phyloP scores from a whole-genome alignment of 2,888 invertebrate species.

The Cerceris ruficornis region DNA sequence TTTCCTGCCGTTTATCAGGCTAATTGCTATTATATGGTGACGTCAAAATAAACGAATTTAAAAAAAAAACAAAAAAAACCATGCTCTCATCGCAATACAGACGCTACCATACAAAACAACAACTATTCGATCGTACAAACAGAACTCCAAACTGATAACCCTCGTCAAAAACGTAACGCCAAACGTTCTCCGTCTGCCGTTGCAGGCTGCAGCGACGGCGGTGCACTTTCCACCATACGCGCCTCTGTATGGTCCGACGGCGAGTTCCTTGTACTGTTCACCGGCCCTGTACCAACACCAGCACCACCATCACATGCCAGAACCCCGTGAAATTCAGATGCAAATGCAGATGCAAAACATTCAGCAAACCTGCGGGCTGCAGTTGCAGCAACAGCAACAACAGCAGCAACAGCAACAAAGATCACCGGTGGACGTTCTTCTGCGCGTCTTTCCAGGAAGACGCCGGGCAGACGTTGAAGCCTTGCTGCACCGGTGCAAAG shows the following conservation, averaged over 20 bases:
- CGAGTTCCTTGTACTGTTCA: slow-evolving; percentile 77
- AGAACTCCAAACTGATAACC: no score
- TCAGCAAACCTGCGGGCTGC: slow-evolving; percentile 75
- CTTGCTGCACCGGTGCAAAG: slow-evolving; percentile 90
- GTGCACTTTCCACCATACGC: slow-evolving; percentile 78
- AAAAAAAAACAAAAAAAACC: no score
- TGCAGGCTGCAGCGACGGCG: slow-evolving; percentile 75
- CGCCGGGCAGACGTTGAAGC: slow-evolving; percentile 93
- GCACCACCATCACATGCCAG: slow-evolving; percentile 76
- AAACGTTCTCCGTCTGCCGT: slow-evolving; percentile 8
- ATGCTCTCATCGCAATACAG: no score
- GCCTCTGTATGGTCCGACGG: slow-evolving; percentile 78
- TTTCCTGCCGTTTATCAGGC: no score
- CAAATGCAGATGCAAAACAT: slow-evolving; percentile 80
- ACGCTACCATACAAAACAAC: no score
- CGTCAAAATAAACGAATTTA: no score
- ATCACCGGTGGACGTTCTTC: slow-evolving; percentile 93
- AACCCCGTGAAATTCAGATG: slow-evolving; percentile 77
- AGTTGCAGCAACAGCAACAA: slow-evolving; percentile 72
- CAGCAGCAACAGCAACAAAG: slow-evolving; percentile 80
- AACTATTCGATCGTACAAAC: no score
- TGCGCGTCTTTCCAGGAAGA: slow-evolving; percentile 94
- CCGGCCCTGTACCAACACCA: slow-evolving; percentile 78
- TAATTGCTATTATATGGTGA: no score
- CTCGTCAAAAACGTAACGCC: no score